phyloP scores from a whole-genome alignment of 2,888 invertebrate genomes.

The Chrysolina oricalcia region DNA sequence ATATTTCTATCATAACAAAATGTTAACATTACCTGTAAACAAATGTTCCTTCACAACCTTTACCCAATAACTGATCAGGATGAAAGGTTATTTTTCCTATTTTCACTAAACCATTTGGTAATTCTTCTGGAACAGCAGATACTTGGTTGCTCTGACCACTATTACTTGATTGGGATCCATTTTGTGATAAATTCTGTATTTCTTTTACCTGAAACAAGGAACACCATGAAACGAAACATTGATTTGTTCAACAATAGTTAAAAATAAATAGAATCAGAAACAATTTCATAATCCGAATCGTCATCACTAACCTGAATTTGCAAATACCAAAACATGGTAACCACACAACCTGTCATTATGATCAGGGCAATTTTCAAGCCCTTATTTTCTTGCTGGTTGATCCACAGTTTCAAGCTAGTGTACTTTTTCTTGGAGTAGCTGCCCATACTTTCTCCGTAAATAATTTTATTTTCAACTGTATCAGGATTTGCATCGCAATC shows the following conservation, averaged over 20 bases:
- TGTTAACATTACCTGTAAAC: slow-evolving; percentile 84
- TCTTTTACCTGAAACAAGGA: slow-evolving; percentile 74
- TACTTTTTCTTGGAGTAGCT: slow-evolving; percentile 46
- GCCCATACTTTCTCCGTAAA: not conserved
- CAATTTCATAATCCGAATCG: not conserved
- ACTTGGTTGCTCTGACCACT: slow-evolving; percentile 69
- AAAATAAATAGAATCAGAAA: not conserved
- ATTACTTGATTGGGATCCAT: slow-evolving; percentile 63
- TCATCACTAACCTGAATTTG: slow-evolving; percentile 77
- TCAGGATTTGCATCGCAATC: not conserved
- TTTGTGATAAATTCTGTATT: slow-evolving; percentile 80
- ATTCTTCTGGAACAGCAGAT: slow-evolving; percentile 76
- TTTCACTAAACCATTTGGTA: slow-evolving; percentile 79
- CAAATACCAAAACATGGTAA: slow-evolving; percentile 85
- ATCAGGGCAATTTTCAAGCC: slow-evolving; percentile 81
- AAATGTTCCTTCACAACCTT: slow-evolving; percentile 98
- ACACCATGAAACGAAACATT: not conserved
- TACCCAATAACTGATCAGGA: slow-evolving; percentile 89
- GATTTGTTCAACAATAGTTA: not conserved
- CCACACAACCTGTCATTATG: slow-evolving; percentile 79
- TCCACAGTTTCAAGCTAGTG: slow-evolving; percentile 74
- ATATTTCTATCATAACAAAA: too few relatives aligned
- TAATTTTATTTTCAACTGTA: not conserved
- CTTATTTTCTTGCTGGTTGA: slow-evolving; percentile 85
- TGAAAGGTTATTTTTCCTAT: slow-evolving; percentile 94